Base-by-base conservation (phyloP, 2,113 vertebrate genomes). In the Eonycteris spelaea region DNA sequence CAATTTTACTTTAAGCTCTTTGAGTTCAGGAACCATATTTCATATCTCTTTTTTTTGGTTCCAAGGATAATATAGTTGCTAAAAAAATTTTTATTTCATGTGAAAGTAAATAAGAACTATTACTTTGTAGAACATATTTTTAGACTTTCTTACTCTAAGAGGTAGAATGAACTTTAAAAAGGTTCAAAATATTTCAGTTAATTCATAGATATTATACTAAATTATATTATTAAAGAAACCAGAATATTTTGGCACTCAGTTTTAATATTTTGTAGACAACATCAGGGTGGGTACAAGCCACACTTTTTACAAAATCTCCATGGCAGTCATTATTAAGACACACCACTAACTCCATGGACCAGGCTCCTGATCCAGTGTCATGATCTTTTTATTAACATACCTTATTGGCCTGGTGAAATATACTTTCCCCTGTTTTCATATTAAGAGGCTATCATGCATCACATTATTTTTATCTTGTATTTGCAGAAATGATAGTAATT, bases 401-500 rank as follows among this genome's bases (percentile, higher is more conserved):
- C 65, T 59, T 68, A 86, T 67, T 45, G 90, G 68, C 43, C 75
- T 84, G 71, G 48, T 57, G 74, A 80, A 75, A 28, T 38, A 0
- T 43, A 57, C 61, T 53, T 84, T 73, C 94, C 40, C 92, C 92
- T 96, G 67, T 97, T 96, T 97, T 89, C 43, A 83, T 78, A 8
- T 68, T n/a, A 30, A 74, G 5, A 94, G 86, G 3, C 78, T 0
- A 1, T 88, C 67, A 3, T 15, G 35, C 11, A 70, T 2, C 14
- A 30, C 1, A 30, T 65, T 93, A 71, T 63, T 80, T 94, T 97
- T 86, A 79, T 86, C 83, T 95, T 94, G 71, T 92, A 57, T 86
- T 91, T 91, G 78, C 73, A 91, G 71, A 74, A 92, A 82, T 82
- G 77, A 92, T 97, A 92, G 68, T 86, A 94, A 95, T 97, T 90